phyloP scores from a whole-genome alignment of 2,797 vertebrate species.

The Typhlichthys eigenmanni region DNA sequence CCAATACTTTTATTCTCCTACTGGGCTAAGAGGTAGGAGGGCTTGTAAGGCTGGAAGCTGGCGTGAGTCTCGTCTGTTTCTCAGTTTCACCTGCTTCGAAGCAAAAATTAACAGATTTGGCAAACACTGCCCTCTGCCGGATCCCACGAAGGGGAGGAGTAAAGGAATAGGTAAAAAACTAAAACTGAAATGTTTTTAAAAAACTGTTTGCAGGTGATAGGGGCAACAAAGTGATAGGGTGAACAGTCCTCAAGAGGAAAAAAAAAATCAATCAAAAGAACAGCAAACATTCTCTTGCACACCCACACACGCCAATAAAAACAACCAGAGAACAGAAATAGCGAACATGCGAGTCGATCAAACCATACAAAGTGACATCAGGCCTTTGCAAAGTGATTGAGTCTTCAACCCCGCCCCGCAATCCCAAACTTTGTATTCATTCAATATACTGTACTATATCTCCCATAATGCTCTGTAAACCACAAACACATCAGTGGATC shows the following conservation, averaged over 20 bases:
- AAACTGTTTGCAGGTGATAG: constrained; percentile 42
- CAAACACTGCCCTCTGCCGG: constrained; percentile 58
- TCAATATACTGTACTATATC: constrained; percentile 43
- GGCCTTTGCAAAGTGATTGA: constrained; percentile 81
- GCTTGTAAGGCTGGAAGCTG: constrained; percentile 84
- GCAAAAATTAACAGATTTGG: constrained; percentile 66
- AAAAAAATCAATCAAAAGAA: constrained; percentile 55
- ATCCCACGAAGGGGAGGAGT: constrained; percentile 41
- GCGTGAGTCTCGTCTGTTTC: constrained; percentile 64
- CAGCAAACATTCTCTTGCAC: constrained; percentile 64
- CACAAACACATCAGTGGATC: constrained; percentile 55
- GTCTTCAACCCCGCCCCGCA: constrained; percentile 57
- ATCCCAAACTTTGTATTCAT: constrained; percentile 52
- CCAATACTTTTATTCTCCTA: constrained; percentile 61
- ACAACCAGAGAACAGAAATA: constrained; percentile 47
- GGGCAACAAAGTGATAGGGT: constrained; percentile 56
- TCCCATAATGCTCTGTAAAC: constrained; percentile 67
- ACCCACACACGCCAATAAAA: constrained; percentile 56
- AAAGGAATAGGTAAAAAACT: constrained; percentile 32
- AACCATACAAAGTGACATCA: constrained; percentile 82
- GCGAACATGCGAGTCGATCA: constrained; percentile 71
- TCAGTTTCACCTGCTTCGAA: constrained; percentile 60
- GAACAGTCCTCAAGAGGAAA: constrained; percentile 60
- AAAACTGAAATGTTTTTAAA: constrained; percentile 54
- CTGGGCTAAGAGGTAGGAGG: constrained; percentile 65